Evolutionary conservation across 2,888 invertebrate species (phyloP).

Genomic region (Yponomeuta evonymella): DNA sequence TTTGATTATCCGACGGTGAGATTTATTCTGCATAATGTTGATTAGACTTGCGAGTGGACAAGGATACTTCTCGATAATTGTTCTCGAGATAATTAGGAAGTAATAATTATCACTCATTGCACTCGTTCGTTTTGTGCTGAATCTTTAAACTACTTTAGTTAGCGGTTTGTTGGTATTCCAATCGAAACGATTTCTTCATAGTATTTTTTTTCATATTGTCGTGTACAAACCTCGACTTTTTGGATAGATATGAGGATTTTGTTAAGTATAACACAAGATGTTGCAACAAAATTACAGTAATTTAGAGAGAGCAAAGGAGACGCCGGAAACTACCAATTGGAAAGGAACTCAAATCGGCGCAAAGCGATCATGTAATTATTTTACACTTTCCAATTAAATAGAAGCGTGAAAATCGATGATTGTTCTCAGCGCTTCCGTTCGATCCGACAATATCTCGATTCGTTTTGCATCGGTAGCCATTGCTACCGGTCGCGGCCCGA

Average conservation of each 20-base stretch:
- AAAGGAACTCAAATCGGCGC: conserved; percentile 8
- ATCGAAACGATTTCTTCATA: too few species aligned
- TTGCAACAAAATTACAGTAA: too few species aligned
- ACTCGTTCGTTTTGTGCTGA: too few species aligned
- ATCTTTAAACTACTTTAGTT: too few species aligned
- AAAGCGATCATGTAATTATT: conserved; percentile 33
- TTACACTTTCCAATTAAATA: conserved; percentile 50
- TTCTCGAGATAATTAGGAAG: not conserved
- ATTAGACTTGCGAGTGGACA: not conserved
- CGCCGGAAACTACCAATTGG: not conserved
- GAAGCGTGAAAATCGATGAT: conserved; percentile 38
- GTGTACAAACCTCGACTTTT: too few species aligned
- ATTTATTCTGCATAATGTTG: not conserved
- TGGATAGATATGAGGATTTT: too few species aligned
- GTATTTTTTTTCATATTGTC: too few species aligned
- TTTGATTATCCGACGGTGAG: not conserved
- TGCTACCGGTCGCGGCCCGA: conserved; percentile 26
- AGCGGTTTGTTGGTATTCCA: too few species aligned
- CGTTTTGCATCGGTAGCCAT: conserved; percentile 28
- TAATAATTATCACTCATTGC: too few species aligned
- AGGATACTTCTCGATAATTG: not conserved
- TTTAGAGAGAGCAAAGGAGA: too few species aligned
- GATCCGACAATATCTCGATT: conserved; percentile 39
- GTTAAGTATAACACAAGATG: too few species aligned
- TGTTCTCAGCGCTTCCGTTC: conserved; percentile 28